Evolutionary conservation across 2,888 invertebrate genomes (phyloP).

Genomic region (Tanaodytes sp.): DNA sequence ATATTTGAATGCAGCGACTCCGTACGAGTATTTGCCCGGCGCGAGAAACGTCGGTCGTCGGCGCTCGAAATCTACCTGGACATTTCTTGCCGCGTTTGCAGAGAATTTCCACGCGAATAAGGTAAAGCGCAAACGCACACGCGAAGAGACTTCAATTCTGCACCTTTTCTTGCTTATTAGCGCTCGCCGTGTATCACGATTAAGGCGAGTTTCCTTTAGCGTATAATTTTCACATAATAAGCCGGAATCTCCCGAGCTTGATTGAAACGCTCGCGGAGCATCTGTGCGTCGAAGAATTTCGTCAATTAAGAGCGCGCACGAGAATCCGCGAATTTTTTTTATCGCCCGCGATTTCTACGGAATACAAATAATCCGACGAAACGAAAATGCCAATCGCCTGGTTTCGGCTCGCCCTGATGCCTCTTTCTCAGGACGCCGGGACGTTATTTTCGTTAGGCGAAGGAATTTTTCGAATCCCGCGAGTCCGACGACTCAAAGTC

Average conservation of each 20-base stretch:
- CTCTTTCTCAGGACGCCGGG: slow-evolving; percentile 22
- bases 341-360: slow-evolving; percentile 36
- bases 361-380: slow-evolving; percentile 46
- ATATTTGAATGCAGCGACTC: too few relatives aligned
- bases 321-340: slow-evolving; percentile 46
- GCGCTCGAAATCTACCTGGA: too few relatives aligned
- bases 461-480: slow-evolving; percentile 38
- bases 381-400: slow-evolving; percentile 41
- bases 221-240: slow-evolving; percentile 54
- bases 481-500: slow-evolving; percentile 3
- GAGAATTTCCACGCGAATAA: too few relatives aligned
- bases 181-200: too few relatives aligned
- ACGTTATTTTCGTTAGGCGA: slow-evolving; percentile 40
- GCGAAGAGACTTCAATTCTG: slow-evolving; percentile 35
- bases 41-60: too few relatives aligned
- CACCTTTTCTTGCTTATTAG: slow-evolving; percentile 50
- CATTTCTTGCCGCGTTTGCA: too few relatives aligned
- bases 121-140: too few relatives aligned
- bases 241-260: slow-evolving; percentile 37
- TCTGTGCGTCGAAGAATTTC: slow-evolving; percentile 48
- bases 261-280: slow-evolving; percentile 45
- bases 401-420: background rate
- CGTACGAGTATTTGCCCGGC: too few relatives aligned
- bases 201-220: slow-evolving; percentile 48
- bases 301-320: slow-evolving; percentile 50